Conservation (phyloP, 2,113 vertebrate genomes). For the Poecile atricapillus region DNA sequence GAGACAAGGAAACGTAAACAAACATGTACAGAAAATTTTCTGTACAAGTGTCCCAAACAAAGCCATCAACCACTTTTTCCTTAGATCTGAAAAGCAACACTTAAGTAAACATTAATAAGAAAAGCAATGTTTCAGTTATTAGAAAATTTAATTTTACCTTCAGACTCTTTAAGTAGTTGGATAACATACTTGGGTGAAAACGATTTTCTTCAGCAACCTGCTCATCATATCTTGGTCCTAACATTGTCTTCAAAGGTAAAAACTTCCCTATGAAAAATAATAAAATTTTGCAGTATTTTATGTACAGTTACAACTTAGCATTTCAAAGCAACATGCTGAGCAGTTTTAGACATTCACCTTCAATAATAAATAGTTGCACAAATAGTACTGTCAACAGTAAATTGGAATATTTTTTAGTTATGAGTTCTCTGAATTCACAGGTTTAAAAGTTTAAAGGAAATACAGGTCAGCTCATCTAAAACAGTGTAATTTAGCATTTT, state of each 20-base stretch:
- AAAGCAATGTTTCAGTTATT: neutral
- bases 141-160: conserved; percentile 80
- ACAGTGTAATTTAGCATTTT: neutral
- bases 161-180: conserved; percentile 92
- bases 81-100: neutral
- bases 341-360: neutral
- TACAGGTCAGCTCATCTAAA: neutral
- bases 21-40: neutral
- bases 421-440: neutral
- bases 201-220: conserved; percentile 93
- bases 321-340: neutral
- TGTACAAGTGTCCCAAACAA: neutral
- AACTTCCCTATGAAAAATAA: conserved; percentile 84
- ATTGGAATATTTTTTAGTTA: neutral
- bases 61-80: neutral
- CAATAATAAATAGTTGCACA: neutral
- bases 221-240: conserved; percentile 93
- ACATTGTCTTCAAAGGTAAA: conserved; percentile 98
- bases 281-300: neutral
- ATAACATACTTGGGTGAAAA: conserved; percentile 95
- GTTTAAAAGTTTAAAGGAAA: neutral
- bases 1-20: neutral
- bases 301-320: neutral
- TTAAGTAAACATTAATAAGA: neutral
- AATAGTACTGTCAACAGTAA: neutral